Base-by-base conservation (phyloP, 2,113 vertebrate genomes). In the Candoia aspera region DNA sequence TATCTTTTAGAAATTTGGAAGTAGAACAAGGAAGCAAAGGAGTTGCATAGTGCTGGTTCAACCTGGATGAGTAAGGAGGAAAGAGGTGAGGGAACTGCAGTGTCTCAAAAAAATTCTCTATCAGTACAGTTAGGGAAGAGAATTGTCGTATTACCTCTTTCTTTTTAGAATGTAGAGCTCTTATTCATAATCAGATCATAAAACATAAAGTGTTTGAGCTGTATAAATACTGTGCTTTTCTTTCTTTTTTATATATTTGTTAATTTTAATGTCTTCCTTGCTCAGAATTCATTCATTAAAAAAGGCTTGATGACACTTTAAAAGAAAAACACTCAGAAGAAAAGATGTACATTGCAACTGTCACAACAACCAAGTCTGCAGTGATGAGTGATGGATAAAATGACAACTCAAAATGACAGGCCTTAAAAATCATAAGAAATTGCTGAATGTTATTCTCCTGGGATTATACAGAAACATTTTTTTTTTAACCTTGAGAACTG, bases 391-490 rank as follows among this genome's bases (percentile, higher is more conserved):
- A 91, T 83, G 85, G 92, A 86, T 83, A 84, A 92, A 96, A 90
- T 79, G 87, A 91, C 87, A 94, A 91, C 26, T 46, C 89, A 8
- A n/a, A 87, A 46, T 26, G n/a, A 58, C 37, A 87, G 84, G 6
- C 57, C 91, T 95, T 0, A 90, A 93, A 95, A 84, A 86, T 83
- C 84, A 55, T 62, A 92, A 37, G 59, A 90, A 92, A 89, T 95
- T 85, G 94, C 93, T 94, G 91, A 57, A 54, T 84, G 89, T 10
- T 55, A 64, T 86, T 57, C 90, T 87, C 73, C 57, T 53, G 87
- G 9, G 93, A 57, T 90, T 95, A 8, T 90, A 84, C 79, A 79
- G 90, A 62, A 86, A 55, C 91, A 88, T 88, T 24, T 1, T 29
- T 1, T 29, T 91, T 64, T 13, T 8, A 11, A 17, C 12, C 26